Conservation (phyloP, 2,888 invertebrate genomes). For the Oligia strigilis region DNA sequence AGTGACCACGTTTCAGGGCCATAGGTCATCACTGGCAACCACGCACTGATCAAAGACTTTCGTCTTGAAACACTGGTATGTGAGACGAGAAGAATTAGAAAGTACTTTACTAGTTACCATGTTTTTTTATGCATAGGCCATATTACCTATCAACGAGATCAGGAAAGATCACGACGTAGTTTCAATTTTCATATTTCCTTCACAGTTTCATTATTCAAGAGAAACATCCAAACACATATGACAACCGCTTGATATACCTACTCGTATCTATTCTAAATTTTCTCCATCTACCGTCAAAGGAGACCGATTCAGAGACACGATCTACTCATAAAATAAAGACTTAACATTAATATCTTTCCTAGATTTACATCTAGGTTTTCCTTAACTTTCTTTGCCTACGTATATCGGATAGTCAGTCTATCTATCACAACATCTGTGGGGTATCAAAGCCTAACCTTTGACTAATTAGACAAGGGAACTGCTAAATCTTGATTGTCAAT, state of each 20-base stretch:
- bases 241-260: not conserved
- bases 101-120: not conserved
- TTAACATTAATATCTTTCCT: conserved; percentile 5
- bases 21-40: not conserved
- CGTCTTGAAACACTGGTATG: not conserved
- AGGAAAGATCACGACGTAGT: not conserved
- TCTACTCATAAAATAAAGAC: conserved; percentile 7
- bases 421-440: conserved; percentile 57
- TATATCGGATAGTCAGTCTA: conserved; percentile 30
- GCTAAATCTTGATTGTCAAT: conserved; percentile 49
- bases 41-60: not conserved
- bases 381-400: conserved; percentile 26
- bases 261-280: not conserved
- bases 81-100: not conserved
- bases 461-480: conserved; percentile 60
- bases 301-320: not conserved
- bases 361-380: conserved; percentile 23
- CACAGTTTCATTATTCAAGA: not conserved
- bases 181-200: not conserved
- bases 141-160: not conserved
- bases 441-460: conserved; percentile 55
- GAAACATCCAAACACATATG: not conserved
- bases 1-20: not conserved
- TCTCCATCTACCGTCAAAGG: not conserved
- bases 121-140: not conserved